These are phyloP conservation scores for Eupithecia vulgata DNA, from an alignment of 2,888 invertebrate genomes.

Conservation along the genomic window DNA sequence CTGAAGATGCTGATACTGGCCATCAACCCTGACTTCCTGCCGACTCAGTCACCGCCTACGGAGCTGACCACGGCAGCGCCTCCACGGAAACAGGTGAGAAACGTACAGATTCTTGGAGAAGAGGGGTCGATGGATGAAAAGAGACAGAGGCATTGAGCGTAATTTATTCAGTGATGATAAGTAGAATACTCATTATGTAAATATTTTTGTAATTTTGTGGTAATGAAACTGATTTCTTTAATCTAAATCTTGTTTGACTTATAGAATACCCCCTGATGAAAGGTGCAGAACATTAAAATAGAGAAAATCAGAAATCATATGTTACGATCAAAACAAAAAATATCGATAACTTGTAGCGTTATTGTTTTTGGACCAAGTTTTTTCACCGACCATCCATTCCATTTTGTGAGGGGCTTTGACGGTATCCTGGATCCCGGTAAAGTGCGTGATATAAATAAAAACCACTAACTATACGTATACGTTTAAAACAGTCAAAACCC, in stretches of 20 bases:
- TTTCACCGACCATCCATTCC: background rate
- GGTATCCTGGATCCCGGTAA: no score
- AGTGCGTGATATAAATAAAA: no score
- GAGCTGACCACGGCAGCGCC: constrained; percentile 80
- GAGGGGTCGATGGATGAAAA: constrained; percentile 77
- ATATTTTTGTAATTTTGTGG: constrained; percentile 65
- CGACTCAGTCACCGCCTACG: constrained; percentile 72
- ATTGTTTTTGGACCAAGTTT: background rate
- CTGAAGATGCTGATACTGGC: constrained; percentile 89
- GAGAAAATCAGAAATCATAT: background rate
- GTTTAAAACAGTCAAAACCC: background rate
- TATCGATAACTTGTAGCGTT: background rate
- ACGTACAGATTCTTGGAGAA: constrained; percentile 89
- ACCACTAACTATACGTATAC: no score
- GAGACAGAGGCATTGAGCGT: constrained; percentile 64
- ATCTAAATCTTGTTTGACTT: constrained; percentile 32
- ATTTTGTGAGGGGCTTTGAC: background rate
- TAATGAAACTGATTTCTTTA: constrained; percentile 54
- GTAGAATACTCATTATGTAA: constrained; percentile 71
- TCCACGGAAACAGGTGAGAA: constrained; percentile 85
- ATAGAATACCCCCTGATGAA: background rate
- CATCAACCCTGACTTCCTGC: constrained; percentile 85
- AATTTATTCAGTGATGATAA: constrained; percentile 53
- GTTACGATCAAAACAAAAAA: background rate
- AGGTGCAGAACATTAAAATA: background rate